Conservation (phyloP, 2,113 vertebrate genomes). For the Heptranchias perlo region DNA sequence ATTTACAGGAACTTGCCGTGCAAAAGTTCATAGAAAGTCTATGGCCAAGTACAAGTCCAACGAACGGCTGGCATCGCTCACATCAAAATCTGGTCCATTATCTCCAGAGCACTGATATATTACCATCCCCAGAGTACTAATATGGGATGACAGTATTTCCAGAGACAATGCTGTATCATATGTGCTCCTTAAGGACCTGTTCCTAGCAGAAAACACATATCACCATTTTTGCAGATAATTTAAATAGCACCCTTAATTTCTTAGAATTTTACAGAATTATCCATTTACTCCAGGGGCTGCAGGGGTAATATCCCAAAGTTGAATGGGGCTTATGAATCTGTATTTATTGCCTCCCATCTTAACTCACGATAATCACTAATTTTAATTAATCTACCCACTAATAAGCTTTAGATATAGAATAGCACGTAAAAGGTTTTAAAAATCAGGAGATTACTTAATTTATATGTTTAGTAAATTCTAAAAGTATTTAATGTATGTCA, state of each 20-base stretch:
- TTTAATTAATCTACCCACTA: neutral
- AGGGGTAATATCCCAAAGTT: neutral
- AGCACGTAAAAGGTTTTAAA: neutral
- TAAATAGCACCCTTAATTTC: neutral
- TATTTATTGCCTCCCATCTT: neutral
- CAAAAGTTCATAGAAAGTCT: no score
- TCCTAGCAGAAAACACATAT: neutral
- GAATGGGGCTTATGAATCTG: neutral
- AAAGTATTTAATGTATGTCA: neutral
- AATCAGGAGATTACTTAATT: neutral
- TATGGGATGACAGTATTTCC: neutral
- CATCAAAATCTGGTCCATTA: no score
- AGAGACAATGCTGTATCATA: neutral
- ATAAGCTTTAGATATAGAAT: no score
- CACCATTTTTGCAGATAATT: neutral
- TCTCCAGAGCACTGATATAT: neutral
- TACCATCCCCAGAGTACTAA: neutral
- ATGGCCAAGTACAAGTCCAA: no score
- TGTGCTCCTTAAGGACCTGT: no score
- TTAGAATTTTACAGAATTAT: neutral
- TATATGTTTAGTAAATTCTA: neutral
- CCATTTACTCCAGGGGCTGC: neutral
- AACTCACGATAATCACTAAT: neutral
- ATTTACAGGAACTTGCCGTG: no score
- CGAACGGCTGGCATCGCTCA: no score